Conservation (phyloP, 2,797 vertebrate species). For the Fistularia commersonii region DNA sequence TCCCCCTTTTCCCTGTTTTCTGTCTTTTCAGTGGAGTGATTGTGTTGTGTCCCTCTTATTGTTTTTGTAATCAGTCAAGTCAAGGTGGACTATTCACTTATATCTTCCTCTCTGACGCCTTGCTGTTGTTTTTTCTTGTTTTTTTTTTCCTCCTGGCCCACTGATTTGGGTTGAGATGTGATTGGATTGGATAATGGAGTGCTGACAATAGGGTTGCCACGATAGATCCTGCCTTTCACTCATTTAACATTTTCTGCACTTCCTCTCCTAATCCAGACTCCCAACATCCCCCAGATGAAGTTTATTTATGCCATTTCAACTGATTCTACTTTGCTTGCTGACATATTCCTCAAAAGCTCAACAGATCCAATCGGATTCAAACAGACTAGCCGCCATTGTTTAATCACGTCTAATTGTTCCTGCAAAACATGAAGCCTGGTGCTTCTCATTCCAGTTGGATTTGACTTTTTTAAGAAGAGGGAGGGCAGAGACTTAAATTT, state of each 20-base stretch:
- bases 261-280: slow-evolving; percentile 18
- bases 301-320: slow-evolving; percentile 15
- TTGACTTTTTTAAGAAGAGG: slow-evolving; percentile 10
- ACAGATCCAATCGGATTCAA: slow-evolving; percentile 3
- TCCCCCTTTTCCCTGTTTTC: slow-evolving; percentile 7
- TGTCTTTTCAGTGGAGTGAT: slow-evolving; percentile 76
- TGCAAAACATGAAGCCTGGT: slow-evolving; percentile 5
- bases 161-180: slow-evolving; percentile 81
- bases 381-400: slow-evolving; percentile 6
- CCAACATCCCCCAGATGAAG: slow-evolving; percentile 14
- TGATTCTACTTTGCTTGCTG: slow-evolving; percentile 9
- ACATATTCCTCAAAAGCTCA: slow-evolving; percentile 23
- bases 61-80: slow-evolving; percentile 27
- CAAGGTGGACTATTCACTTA: slow-evolving; percentile 53
- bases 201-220: slow-evolving; percentile 96
- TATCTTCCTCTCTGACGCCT: slow-evolving; percentile 76
- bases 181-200: slow-evolving; percentile 84
- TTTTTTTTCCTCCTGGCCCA: slow-evolving; percentile 62
- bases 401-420: slow-evolving; percentile 9
- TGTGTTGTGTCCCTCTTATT: slow-evolving; percentile 82
- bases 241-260: slow-evolving; percentile 13
- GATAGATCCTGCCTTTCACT: slow-evolving; percentile 70
- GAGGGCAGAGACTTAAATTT: slow-evolving; percentile 15
- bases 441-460: slow-evolving; percentile 21
- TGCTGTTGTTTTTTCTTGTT: slow-evolving; percentile 60